Base-by-base conservation (phyloP, 2,113 vertebrate species). In the Varanus komodoensis region DNA sequence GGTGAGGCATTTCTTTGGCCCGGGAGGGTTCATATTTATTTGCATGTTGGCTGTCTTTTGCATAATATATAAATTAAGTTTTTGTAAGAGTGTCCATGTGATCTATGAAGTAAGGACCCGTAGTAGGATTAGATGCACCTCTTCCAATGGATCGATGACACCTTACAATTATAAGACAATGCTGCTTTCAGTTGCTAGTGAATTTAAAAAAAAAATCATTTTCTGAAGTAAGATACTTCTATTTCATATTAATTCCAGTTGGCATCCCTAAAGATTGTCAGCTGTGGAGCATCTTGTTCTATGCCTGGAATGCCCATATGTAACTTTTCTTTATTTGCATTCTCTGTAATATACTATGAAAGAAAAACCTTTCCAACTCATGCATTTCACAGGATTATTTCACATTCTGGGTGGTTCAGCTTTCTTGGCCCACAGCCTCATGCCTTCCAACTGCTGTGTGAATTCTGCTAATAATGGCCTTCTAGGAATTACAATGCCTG, bases 391-490 rank as follows among this genome's bases (percentile, higher is more conserved):
- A 64, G 71, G 74, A 89, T 78, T 25, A 64, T 88, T 93, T 80
- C 89, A 86, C 0, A 0, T 80, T 90, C 38, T 86, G 54, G 64
- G 52, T 90, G 71, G 91, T 91, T 93, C 89, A 81, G 86, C 90
- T 86, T 91, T 48, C 83, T 94, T 91, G 44, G 91, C 89, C 84
- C 86, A 91, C 15, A 1, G 0, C 91, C 92, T 90, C 86, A 75
- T 90, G 73, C 1, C 89, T 93, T 83, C 17, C 61, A 38, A 91
- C 93, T 91, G 91, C 92, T 92, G 32, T 21, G 73, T 50, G 64
- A 90, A 87, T 91, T 83, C 48, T 82, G 19, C 25, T 84, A 69
- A 69, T 84, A 93, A 92, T 64, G 19, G 61, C 17, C 87, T 52
- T 68, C 25, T 84, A 67, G 29, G 5, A 79, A 84, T 91, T 90